These are phyloP conservation scores for Tinamus major DNA, from an alignment of 2,797 vertebrate genomes.

Conservation along the genomic window DNA sequence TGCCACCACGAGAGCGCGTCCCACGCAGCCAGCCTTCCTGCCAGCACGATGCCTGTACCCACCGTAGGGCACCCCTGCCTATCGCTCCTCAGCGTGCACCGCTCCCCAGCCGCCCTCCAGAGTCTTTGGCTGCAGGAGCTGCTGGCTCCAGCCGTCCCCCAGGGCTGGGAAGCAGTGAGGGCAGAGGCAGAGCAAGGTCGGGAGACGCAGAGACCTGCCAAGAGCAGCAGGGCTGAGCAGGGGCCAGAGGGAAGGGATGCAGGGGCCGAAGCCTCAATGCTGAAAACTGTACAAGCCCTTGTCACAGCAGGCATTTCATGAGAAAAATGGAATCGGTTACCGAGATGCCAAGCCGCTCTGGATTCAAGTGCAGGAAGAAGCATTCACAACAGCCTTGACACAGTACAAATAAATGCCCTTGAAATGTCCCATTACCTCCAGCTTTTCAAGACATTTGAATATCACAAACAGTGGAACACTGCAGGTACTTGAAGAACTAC, in stretches of 20 bases:
- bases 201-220: neutral
- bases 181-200: neutral
- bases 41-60: rapidly evolving
- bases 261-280: too few relatives aligned
- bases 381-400: neutral
- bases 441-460: conserved; percentile 5
- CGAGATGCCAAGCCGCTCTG: neutral
- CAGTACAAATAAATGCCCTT: neutral
- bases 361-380: neutral
- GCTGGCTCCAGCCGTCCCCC: neutral
- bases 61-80: neutral
- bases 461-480: conserved; percentile 17
- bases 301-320: rapidly evolving
- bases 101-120: neutral
- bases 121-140: neutral
- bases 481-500: neutral
- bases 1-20: neutral
- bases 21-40: rapidly evolving
- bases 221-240: too few relatives aligned
- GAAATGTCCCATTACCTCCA: neutral
- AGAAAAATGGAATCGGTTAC: neutral
- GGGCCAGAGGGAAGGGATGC: too few relatives aligned
- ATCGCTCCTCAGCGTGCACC: too few relatives aligned
- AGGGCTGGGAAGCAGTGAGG: neutral
- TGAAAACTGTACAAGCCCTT: neutral